Evolutionary conservation across 2,888 invertebrate species (phyloP).

Genomic region (Drosophila formosana): DNA sequence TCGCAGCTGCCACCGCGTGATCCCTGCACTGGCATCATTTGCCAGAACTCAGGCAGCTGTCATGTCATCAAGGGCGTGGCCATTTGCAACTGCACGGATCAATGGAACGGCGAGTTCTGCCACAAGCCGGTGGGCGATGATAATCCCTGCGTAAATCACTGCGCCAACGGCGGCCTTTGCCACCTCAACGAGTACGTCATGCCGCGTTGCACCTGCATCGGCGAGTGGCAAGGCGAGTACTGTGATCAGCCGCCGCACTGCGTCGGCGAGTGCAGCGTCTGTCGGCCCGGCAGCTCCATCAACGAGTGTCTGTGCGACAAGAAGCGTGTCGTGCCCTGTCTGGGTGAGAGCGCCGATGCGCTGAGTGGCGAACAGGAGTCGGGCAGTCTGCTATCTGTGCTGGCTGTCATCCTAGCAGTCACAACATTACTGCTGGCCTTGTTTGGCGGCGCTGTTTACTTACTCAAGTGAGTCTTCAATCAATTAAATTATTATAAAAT

Average conservation of each 20-base stretch:
- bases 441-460: constrained; percentile 82
- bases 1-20: constrained; percentile 77
- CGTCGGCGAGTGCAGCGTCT: constrained; percentile 82
- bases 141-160: constrained; percentile 88
- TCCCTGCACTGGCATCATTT: constrained; percentile 85
- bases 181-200: constrained; percentile 85
- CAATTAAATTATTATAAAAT: too few relatives aligned
- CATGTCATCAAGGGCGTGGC: constrained; percentile 85
- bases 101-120: constrained; percentile 87
- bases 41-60: constrained; percentile 87
- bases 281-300: constrained; percentile 83
- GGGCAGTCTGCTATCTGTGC: constrained; percentile 77
- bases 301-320: constrained; percentile 83
- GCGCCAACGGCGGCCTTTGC: constrained; percentile 88
- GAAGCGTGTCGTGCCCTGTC: constrained; percentile 81
- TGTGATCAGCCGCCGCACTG: constrained; percentile 86
- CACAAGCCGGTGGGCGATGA: constrained; percentile 87
- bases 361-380: constrained; percentile 77
- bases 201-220: constrained; percentile 87
- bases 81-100: constrained; percentile 87
- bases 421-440: constrained; percentile 79
- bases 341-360: constrained; percentile 84
- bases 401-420: constrained; percentile 80
- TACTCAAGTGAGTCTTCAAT: constrained; percentile 84
- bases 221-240: constrained; percentile 87